These are phyloP conservation scores for Stratiomys singularior DNA, from an alignment of 2,888 invertebrate genomes.

Conservation along the genomic window DNA sequence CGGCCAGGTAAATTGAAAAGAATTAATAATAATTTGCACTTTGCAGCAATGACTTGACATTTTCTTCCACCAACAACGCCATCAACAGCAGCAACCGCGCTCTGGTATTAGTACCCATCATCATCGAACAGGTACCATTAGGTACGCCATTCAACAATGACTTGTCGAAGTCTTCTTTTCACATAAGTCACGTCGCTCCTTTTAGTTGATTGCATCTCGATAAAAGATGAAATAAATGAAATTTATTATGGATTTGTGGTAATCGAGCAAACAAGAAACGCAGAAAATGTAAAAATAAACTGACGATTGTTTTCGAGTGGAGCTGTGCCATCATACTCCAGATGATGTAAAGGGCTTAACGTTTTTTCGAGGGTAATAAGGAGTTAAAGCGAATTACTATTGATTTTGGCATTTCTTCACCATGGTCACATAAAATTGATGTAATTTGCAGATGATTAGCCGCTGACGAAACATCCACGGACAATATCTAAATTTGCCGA, in stretches of 20 bases:
- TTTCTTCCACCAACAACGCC: constrained; percentile 29
- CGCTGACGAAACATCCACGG: no score
- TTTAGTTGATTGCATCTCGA: no score
- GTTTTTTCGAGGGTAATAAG: constrained; percentile 7
- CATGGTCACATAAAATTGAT: no score
- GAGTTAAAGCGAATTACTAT: no score
- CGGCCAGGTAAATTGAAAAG: constrained; percentile 36
- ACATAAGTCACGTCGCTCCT: constrained; percentile 6
- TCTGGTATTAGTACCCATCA: neutral
- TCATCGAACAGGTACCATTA: constrained; percentile 38
- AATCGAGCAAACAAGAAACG: neutral
- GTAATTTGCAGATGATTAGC: no score
- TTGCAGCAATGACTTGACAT: constrained; percentile 35
- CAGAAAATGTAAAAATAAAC: neutral
- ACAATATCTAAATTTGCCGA: no score
- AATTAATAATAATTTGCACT: constrained; percentile 43
- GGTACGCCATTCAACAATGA: constrained; percentile 14
- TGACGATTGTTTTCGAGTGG: neutral
- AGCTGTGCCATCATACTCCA: neutral
- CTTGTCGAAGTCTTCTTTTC: constrained; percentile 4
- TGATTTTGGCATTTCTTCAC: no score
- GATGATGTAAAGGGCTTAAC: neutral
- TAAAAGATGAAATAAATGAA: no score
- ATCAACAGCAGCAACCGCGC: neutral
- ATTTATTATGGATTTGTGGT: neutral